Evolutionary conservation across 2,888 invertebrate genomes (phyloP).

Genomic region (Ctena decussata): DNA sequence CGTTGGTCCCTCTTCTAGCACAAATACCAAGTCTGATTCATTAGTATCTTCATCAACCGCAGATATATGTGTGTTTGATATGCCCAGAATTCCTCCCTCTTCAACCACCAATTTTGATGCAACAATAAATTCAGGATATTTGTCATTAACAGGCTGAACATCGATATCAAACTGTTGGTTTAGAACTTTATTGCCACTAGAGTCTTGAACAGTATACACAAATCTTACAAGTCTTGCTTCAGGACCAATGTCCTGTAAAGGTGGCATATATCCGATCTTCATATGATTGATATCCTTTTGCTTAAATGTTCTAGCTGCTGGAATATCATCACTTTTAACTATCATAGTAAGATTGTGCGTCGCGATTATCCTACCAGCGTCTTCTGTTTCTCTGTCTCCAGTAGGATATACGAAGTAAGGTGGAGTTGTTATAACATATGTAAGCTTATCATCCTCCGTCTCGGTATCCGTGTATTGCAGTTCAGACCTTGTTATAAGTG

Average conservation of each 20-base stretch:
- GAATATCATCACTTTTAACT: slow-evolving; percentile 73
- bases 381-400: slow-evolving; percentile 79
- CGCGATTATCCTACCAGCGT: slow-evolving; percentile 84
- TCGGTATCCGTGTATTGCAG: slow-evolving; percentile 85
- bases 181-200: slow-evolving; percentile 81
- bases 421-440: slow-evolving; percentile 84
- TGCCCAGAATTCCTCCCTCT: slow-evolving; percentile 84
- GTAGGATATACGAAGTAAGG: slow-evolving; percentile 85
- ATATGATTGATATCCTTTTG: slow-evolving; percentile 85
- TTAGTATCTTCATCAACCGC: slow-evolving; percentile 85
- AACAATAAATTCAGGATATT: slow-evolving; percentile 80
- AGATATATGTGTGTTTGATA: slow-evolving; percentile 84
- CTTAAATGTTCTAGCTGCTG: slow-evolving; percentile 81
- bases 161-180: slow-evolving; percentile 85
- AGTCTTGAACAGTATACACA: slow-evolving; percentile 84
- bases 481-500: slow-evolving; percentile 81
- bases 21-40: slow-evolving; percentile 80
- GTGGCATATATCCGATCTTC: slow-evolving; percentile 86
- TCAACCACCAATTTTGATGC: slow-evolving; percentile 82
- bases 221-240: slow-evolving; percentile 80
- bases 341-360: slow-evolving; percentile 80
- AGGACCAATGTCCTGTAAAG: slow-evolving; percentile 84
- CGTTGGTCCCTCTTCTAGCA: slow-evolving; percentile 81
- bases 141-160: slow-evolving; percentile 85
- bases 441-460: slow-evolving; percentile 78